Evolutionary conservation across 2,888 invertebrate species (phyloP).

Genomic region (Acanthosoma haemorrhoidale): DNA sequence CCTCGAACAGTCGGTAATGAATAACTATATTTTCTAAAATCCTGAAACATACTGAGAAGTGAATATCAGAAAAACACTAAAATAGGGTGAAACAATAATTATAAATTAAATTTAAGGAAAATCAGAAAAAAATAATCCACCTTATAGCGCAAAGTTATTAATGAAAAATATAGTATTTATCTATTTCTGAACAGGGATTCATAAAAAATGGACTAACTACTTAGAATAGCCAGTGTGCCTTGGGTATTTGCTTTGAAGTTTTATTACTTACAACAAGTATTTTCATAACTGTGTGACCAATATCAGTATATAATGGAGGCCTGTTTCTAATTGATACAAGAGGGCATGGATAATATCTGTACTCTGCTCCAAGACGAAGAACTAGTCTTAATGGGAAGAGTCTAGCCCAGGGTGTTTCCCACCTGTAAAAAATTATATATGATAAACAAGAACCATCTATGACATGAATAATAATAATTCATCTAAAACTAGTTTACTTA

Average conservation of each 20-base stretch:
- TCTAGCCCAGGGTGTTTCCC: slow-evolving; percentile 79
- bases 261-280: slow-evolving; percentile 58
- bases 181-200: no score
- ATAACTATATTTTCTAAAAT: slow-evolving; percentile 78
- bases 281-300: slow-evolving; percentile 83
- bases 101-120: not conserved
- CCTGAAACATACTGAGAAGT: no score
- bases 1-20: slow-evolving; percentile 71
- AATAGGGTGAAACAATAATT: not conserved
- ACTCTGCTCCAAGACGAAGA: slow-evolving; percentile 75
- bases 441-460: no score
- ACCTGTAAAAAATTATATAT: slow-evolving; percentile 44
- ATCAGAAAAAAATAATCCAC: not conserved
- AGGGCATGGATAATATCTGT: slow-evolving; percentile 79
- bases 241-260: not conserved
- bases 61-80: no score
- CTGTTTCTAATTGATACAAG: slow-evolving; percentile 70
- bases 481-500: no score
- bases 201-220: not conserved
- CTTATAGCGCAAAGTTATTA: no score
- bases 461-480: no score
- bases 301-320: slow-evolving; percentile 75
- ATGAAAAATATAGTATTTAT: no score
- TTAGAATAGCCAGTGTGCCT: not conserved
- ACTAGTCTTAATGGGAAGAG: slow-evolving; percentile 68